Evolutionary conservation across 2,888 invertebrate genomes (phyloP).

Genomic region (Melanophora roralis): DNA sequence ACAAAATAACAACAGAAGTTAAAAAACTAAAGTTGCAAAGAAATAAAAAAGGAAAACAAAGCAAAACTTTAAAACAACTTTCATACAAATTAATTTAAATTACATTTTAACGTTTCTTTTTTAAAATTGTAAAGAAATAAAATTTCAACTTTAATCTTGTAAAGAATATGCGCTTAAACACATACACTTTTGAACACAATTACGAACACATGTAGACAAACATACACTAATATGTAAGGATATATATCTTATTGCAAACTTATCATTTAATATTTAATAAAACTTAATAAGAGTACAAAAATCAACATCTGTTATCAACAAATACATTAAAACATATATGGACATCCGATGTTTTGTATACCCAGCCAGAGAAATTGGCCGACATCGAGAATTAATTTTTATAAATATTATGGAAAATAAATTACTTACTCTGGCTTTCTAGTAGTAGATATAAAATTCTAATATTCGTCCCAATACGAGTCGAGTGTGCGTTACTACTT

Average conservation of each 20-base stretch:
- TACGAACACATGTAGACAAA: not conserved
- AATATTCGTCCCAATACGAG: no score
- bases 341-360: no score
- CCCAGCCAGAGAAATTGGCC: no score
- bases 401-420: no score
- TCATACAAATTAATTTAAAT: conserved; percentile 52
- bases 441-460: no score
- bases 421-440: no score
- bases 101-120: conserved; percentile 44
- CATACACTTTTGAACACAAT: not conserved
- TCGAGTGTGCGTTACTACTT: no score
- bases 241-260: no score
- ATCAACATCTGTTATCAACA: conserved; percentile 23
- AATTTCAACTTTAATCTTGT: conserved; percentile 9
- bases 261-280: conserved; percentile 31
- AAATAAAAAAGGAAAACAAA: not conserved
- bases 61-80: conserved; percentile 14
- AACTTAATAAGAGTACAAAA: conserved; percentile 24
- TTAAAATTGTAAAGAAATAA: conserved; percentile 8
- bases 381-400: no score
- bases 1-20: not conserved
- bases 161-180: conserved; percentile 13
- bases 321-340: not conserved
- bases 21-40: not conserved
- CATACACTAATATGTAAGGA: not conserved